Percentiles rank a stretch among this genome's conserved stretches.
Evolutionary conservation across 2,797 vertebrate species (phyloP).

Genomic region (Erithacus rubecula): DNA sequence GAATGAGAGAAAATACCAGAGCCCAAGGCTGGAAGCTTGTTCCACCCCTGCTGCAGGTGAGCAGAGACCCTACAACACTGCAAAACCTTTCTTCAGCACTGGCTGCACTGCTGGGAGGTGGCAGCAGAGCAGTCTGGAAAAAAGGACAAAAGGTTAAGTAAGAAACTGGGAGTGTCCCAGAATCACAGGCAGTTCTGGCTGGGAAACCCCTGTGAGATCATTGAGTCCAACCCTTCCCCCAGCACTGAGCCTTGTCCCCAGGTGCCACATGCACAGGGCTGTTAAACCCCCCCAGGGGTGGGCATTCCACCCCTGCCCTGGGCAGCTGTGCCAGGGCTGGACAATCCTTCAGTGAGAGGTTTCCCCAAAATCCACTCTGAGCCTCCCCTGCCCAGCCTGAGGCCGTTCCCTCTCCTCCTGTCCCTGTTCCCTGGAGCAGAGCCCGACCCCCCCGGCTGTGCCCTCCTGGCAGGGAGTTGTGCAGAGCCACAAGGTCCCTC

Average conservation of each 20-base stretch:
- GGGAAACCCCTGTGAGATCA: neutral
- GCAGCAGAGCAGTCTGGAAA: neutral
- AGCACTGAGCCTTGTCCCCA: neutral
- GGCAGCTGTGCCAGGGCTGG: neutral
- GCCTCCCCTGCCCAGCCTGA: neutral
- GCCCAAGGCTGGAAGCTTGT: neutral
- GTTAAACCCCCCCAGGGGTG: neutral
- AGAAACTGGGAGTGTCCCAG: neutral
- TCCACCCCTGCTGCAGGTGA: neutral
- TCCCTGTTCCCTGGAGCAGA: neutral
- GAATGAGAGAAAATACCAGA: neutral
- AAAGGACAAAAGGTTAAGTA: neutral
- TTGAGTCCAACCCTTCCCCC: rapidly evolving
- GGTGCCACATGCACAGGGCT: neutral
- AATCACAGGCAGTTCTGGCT: neutral
- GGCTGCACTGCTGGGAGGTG: neutral
- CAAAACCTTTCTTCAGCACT: neutral
- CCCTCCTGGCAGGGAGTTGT: neutral
- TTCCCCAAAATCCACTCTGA: neutral
- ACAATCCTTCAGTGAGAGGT: rapidly evolving
- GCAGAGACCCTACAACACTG: neutral
- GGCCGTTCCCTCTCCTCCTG: neutral
- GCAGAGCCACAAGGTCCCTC: neutral
- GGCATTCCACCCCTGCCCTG: rapidly evolving
- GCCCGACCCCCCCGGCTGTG: neutral